Evolutionary conservation across 2,113 vertebrate genomes (phyloP).

Genomic region (Etheostoma cragini): DNA sequence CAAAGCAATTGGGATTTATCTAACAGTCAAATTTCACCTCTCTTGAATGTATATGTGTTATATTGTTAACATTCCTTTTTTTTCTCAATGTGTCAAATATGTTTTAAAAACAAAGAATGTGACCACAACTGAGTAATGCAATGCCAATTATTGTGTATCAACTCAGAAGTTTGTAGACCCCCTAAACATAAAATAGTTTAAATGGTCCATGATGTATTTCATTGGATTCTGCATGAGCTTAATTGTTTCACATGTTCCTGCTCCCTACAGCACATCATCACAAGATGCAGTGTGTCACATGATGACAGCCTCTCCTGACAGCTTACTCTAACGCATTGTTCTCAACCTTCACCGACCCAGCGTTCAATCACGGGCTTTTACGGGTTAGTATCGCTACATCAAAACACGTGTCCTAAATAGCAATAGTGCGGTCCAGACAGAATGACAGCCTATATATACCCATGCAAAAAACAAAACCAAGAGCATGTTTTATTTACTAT

Average conservation of each 20-base stretch:
- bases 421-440: not conserved
- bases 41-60: not conserved
- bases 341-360: not conserved
- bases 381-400: not conserved
- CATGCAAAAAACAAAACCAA: not conserved
- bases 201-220: not conserved
- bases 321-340: constrained; percentile 1
- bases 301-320: not conserved
- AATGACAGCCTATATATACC: not conserved
- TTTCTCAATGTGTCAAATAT: not conserved
- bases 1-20: not conserved
- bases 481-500: not conserved
- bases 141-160: not conserved
- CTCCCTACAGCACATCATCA: not conserved
- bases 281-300: not conserved
- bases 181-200: not conserved
- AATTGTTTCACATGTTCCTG: not conserved
- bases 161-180: not conserved
- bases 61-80: not conserved
- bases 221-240: not conserved
- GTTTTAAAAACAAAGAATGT: not conserved
- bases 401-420: not conserved
- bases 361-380: constrained; percentile 16
- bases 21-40: not conserved
- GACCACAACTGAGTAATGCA: not conserved